Evolutionary conservation across 2,888 invertebrate species (phyloP).

Genomic region (Aleiodes testaceus): DNA sequence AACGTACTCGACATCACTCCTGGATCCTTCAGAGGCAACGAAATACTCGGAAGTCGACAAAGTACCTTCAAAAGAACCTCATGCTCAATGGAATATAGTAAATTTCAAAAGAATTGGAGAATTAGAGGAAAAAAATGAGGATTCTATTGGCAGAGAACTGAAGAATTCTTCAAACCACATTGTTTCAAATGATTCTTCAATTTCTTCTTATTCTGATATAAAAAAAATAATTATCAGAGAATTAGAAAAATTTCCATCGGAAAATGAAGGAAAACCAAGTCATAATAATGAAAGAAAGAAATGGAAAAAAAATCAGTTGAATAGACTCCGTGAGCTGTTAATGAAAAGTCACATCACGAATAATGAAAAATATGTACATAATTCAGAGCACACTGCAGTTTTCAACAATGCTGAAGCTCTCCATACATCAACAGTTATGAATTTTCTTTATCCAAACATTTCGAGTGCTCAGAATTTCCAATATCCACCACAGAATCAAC

Average conservation of each 20-base stretch:
- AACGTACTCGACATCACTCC: slow-evolving; percentile 21
- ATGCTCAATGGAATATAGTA: background rate
- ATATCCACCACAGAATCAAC: no score
- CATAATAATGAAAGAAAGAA: background rate
- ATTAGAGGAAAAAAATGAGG: background rate
- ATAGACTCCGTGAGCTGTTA: slow-evolving; percentile 5
- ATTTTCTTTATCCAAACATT: background rate
- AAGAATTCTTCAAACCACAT: background rate
- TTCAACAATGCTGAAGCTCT: background rate
- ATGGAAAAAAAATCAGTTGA: slow-evolving; percentile 11
- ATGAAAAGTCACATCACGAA: slow-evolving; percentile 20
- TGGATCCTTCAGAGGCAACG: slow-evolving; percentile 3
- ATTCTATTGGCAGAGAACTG: background rate
- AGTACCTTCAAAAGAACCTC: slow-evolving; percentile 58
- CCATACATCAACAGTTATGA: background rate
- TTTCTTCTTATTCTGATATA: background rate
- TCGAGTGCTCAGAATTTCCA: no score
- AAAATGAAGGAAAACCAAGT: no score
- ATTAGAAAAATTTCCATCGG: background rate
- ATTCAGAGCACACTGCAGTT: background rate
- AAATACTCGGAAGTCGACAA: slow-evolving; percentile 62
- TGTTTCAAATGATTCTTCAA: background rate
- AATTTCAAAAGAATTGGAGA: background rate
- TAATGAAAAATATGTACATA: slow-evolving; percentile 12
- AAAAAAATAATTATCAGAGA: background rate